Evolutionary conservation across 1,140 invertebrate genomes (phyloP), one percentile per base, ranked within the genome.

Genomic region (Hydropsyche tenuis): DNA sequence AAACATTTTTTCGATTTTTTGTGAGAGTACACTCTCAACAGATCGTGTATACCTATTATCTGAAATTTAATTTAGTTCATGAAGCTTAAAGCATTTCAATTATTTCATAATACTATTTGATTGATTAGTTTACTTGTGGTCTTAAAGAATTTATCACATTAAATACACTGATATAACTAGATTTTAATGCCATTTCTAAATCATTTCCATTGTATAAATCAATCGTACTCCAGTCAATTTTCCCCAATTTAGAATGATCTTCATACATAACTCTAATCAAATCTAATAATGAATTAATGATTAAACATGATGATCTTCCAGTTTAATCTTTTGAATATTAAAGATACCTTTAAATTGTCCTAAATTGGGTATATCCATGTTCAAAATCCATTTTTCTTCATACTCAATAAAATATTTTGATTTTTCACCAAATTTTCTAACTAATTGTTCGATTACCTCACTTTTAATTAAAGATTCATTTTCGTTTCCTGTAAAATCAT

Each of bases 361-460:
- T 1, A 64, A 16, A n/a, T 16, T 16, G 6, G 62, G 62, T 37
- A 64, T 42, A 16, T 27, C 62, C 1, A 30, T 11, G 12, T 20
- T 30, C 25, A 27, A 7, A 37, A 18, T 18, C 62, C 30, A 37
- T 37, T 64, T 27, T 42, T 64, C 62, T 37, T 22, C 14, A 64
- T 6, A 64, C 7, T 42, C 11, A 18, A 64, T 18, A 27, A 37
- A 64, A 12, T 64, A 14, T 2, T 30, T 37, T 7, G 22, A n/a
- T 6, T 64, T 27, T 64, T 64, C 22, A 1, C 30, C 62, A 16
- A 64, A 64, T 30, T n/a, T 20, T 64, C 22, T 42, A 12, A 12
- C 7, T n/a, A 64, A 64, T 64, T 64, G n/a, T 64, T 64, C 30
- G 37, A 64, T 60, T 2, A 60, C 22, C 22, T 20, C 20, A 60